Conservation (phyloP, 2,888 invertebrate genomes). For the Cerastoderma edule region DNA sequence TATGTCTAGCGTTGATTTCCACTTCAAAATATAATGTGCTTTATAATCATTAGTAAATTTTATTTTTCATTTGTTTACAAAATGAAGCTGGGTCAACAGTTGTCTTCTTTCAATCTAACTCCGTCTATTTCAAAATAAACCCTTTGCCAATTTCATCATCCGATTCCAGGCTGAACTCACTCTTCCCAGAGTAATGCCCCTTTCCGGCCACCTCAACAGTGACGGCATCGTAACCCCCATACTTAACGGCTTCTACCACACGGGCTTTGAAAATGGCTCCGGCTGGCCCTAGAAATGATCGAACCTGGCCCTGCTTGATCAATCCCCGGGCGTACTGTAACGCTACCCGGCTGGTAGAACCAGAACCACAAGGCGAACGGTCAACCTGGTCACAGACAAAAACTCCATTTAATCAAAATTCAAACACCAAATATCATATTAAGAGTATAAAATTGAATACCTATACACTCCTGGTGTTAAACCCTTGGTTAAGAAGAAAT, state of each 20-base stretch:
- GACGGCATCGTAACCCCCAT: conserved; percentile 73
- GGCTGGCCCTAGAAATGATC: conserved; percentile 75
- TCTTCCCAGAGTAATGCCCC: conserved; percentile 74
- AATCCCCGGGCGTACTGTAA: conserved; percentile 74
- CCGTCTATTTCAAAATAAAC: conserved; percentile 73
- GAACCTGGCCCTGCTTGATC: conserved; percentile 72
- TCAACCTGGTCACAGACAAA: conserved; percentile 79
- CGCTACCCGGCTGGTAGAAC: conserved; percentile 82
- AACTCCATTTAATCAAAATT: too few species aligned
- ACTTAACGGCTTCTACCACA: conserved; percentile 59
- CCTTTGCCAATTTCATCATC: conserved; percentile 79
- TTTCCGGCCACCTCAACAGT: conserved; percentile 82
- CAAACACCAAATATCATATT: too few species aligned
- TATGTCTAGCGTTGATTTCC: too few species aligned
- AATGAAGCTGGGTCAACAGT: too few species aligned
- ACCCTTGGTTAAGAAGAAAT: too few species aligned
- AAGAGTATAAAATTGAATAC: too few species aligned
- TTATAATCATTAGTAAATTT: too few species aligned
- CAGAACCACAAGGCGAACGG: conserved; percentile 83
- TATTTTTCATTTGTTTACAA: too few species aligned
- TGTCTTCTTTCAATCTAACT: too few species aligned
- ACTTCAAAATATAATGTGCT: too few species aligned
- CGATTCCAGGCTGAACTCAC: conserved; percentile 77
- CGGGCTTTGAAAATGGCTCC: conserved; percentile 69
- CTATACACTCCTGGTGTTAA: too few species aligned